Evolutionary conservation across 2,113 vertebrate genomes (phyloP), one percentile per base, ranked within the genome.

Genomic region (Dascyllus trimaculatus): DNA sequence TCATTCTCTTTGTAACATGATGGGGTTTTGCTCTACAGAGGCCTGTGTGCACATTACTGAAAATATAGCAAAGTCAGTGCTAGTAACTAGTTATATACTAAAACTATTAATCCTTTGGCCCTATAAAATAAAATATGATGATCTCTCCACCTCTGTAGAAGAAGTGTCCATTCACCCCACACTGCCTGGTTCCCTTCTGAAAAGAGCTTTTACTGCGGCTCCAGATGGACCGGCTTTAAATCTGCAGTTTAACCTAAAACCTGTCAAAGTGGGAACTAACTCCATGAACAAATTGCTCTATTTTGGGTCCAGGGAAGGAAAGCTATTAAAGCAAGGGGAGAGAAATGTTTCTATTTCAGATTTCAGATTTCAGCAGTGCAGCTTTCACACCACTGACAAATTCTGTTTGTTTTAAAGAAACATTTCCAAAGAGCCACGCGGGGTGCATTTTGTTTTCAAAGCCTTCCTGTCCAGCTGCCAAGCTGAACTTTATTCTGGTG

Each of bases 181-280:
- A 21, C 26, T 46, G 72, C 21, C 29, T 64, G 3, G 25, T 29
- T 75, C 25, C 45, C 38, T 51, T 82, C n/a, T 88, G 69, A 81
- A 86, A 83, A 75, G 60, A 83, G 85, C 75, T 85, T 93, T 85
- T 78, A 78, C 84, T 86, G 62, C 45, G 5, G 62, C 78, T 86
- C 83, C 80, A 92, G 91, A 92, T 90, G 85, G 79, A 86, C 88
- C 83, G 66, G 57, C 77, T 90, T 83, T 89, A 92, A 93, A 93
- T 85, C 74, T 86, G 73, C 73, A 87, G 86, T 91, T 90, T 85
- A 91, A 92, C 86, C 86, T 84, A 78, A 76, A 91, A 79, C 80
- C 85, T 91, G 86, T 86, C 88, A 86, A 59, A 82, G 73, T 49
- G 61, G 77, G 29, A 69, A 75, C 51, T 80, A 86, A 88, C 76